Percentiles rank a stretch among this genome's conserved stretches.
phyloP scores from a whole-genome alignment of 2,888 invertebrate species.

The Cheilosia scutellata region DNA sequence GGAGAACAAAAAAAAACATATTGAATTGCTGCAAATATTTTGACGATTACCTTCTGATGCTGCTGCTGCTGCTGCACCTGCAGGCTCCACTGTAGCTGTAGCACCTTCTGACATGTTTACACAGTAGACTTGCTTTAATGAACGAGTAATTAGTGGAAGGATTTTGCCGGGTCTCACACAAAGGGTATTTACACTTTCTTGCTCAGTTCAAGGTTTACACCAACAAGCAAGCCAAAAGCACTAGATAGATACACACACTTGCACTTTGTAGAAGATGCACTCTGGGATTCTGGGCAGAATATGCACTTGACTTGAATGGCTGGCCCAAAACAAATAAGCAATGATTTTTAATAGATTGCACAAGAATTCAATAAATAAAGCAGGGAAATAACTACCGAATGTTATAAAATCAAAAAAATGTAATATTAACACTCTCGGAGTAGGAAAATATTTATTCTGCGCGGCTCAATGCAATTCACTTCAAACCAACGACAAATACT shows the following conservation, averaged over 20 bases:
- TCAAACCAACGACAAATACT: not conserved
- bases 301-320: not conserved
- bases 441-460: not conserved
- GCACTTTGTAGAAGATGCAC: conserved; percentile 14
- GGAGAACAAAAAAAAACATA: too few relatives aligned
- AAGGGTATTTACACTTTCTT: conserved; percentile 57
- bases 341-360: not conserved
- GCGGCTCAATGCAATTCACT: not conserved
- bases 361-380: not conserved
- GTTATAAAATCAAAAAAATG: too few relatives aligned
- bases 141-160: conserved; percentile 44
- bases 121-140: conserved; percentile 14
- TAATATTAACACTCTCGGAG: not conserved
- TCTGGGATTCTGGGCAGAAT: conserved; percentile 23
- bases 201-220: conserved; percentile 69
- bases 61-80: conserved; percentile 41
- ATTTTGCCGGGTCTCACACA: conserved; percentile 37
- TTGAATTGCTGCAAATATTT: too few relatives aligned
- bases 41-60: not conserved
- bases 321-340: not conserved
- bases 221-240: conserved; percentile 25
- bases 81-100: conserved; percentile 63
- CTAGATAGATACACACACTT: conserved; percentile 25
- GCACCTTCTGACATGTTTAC: conserved; percentile 58
- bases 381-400: not conserved